phyloP scores from a whole-genome alignment of 1,140 invertebrate genomes.

The Drosophila rhopaloa region DNA sequence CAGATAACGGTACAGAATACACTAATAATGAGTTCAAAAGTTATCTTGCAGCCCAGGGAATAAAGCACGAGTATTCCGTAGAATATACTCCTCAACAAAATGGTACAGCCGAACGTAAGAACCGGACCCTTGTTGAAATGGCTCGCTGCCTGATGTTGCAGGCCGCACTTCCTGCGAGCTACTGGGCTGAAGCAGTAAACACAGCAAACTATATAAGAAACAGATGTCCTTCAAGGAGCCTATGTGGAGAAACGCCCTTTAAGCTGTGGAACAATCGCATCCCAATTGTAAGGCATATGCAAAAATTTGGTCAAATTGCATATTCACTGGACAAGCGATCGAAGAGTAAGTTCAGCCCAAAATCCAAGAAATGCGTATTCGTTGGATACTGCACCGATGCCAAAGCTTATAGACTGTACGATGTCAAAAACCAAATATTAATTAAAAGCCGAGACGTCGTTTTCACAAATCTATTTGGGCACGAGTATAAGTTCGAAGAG shows the following conservation, averaged over 20 bases:
- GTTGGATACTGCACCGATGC: constrained; percentile 68
- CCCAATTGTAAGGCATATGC: constrained; percentile 13
- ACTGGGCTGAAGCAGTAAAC: constrained; percentile 29
- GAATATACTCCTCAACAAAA: constrained; percentile 24
- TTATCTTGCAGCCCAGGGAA: constrained; percentile 3
- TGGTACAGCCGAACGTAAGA: constrained; percentile 12
- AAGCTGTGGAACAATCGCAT: not conserved
- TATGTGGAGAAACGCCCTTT: constrained; percentile 29
- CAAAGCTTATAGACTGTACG: constrained; percentile 70
- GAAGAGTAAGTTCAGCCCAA: constrained; percentile 56
- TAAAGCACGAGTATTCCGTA: constrained; percentile 1
- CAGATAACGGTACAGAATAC: constrained; percentile 5
- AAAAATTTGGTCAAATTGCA: constrained; percentile 3
- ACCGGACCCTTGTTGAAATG: constrained; percentile 28
- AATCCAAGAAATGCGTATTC: constrained; percentile 76
- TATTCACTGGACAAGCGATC: constrained; percentile 10
- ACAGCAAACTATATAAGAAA: constrained; percentile 53
- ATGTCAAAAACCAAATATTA: constrained; percentile 2
- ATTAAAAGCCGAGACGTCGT: constrained; percentile 2
- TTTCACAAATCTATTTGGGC: constrained; percentile 7
- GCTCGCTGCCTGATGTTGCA: constrained; percentile 40
- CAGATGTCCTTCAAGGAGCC: constrained; percentile 59
- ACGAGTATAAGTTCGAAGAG: constrained; percentile 7
- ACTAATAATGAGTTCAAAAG: constrained; percentile 11
- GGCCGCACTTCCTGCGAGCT: constrained; percentile 36